These are phyloP conservation scores for Drosophila quinaria DNA, from an alignment of 2,888 invertebrate genomes.

Conservation along the genomic window DNA sequence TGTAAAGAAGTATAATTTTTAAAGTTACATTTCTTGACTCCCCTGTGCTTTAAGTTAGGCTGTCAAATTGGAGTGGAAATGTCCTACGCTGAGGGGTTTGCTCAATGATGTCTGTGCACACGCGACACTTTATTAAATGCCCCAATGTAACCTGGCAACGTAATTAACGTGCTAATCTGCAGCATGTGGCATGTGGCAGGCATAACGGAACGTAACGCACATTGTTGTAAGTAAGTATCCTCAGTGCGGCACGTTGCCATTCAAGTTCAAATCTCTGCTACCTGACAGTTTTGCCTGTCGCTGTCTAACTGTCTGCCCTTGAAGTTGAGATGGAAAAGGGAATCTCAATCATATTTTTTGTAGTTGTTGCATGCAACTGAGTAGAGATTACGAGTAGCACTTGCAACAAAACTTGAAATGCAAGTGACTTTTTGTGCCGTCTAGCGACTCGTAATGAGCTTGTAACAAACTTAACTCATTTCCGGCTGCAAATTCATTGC, in stretches of 20 bases:
- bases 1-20: too few relatives aligned
- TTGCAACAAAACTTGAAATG: constrained; percentile 23
- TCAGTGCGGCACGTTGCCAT: not conserved
- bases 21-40: not conserved
- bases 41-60: constrained; percentile 6
- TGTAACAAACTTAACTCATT: constrained; percentile 54
- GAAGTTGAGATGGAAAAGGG: not conserved
- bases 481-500: constrained; percentile 41
- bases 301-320: constrained; percentile 9
- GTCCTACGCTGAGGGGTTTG: not conserved
- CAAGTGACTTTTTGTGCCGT: constrained; percentile 18
- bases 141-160: constrained; percentile 46
- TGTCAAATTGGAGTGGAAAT: not conserved
- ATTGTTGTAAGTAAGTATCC: constrained; percentile 3
- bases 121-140: constrained; percentile 43
- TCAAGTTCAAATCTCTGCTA: constrained; percentile 11
- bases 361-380: constrained; percentile 15
- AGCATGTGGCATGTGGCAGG: constrained; percentile 44
- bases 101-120: constrained; percentile 4
- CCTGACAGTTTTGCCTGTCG: not conserved
- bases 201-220: constrained; percentile 29
- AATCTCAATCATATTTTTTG: constrained; percentile 18
- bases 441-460: constrained; percentile 45
- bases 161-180: constrained; percentile 47
- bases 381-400: not conserved